A percentile compares a stretch with the other conserved stretches of the same genome.
Evolutionary conservation across 2,888 invertebrate species (phyloP).

Genomic region (Stenodema calcarata): DNA sequence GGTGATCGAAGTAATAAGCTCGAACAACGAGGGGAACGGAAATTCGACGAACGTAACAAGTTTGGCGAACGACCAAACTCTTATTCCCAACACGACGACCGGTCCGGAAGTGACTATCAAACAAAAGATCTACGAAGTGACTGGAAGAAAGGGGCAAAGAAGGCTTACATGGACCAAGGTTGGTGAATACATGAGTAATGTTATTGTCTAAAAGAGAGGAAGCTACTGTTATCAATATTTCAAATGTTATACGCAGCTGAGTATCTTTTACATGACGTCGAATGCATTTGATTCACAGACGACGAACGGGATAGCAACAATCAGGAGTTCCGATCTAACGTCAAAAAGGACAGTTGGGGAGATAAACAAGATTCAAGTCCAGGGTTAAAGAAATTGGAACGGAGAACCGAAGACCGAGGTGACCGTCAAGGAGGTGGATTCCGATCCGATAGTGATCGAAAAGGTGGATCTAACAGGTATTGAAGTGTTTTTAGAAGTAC

Average conservation of each 20-base stretch:
- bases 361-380: neutral
- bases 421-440: neutral
- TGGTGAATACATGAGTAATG: too few species aligned
- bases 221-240: neutral
- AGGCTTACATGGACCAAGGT: slow-evolving; percentile 28
- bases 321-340: neutral
- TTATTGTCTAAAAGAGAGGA: too few species aligned
- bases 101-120: neutral
- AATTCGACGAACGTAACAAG: neutral
- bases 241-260: neutral
- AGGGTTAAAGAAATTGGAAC: neutral
- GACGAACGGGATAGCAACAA: neutral
- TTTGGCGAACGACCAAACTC: neutral
- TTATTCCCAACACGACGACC: slow-evolving; percentile 37
- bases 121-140: neutral
- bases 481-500: too few species aligned
- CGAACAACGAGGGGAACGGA: neutral
- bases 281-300: neutral
- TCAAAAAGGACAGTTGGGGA: neutral
- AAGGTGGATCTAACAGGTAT: neutral
- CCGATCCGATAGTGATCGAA: neutral
- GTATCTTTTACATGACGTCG: neutral
- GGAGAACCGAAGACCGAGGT: neutral
- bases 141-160: slow-evolving; percentile 24
- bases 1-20: neutral